phyloP scores from a whole-genome alignment of 2,888 invertebrate genomes.

The Xestia ashworthii region DNA sequence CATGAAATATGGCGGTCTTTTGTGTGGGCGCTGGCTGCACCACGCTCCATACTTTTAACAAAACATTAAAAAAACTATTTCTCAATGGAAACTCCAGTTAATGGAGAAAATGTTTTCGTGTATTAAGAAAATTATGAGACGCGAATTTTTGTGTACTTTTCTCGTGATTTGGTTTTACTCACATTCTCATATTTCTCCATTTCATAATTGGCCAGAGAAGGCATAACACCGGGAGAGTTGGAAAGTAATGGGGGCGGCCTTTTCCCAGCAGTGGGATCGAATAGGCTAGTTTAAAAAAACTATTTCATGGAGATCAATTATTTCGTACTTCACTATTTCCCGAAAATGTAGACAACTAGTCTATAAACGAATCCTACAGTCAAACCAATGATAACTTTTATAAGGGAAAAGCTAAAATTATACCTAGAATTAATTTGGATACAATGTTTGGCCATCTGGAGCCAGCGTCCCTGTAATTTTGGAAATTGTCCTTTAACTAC shows the following conservation, averaged over 20 bases:
- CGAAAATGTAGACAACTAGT: not conserved
- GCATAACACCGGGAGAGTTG: not conserved
- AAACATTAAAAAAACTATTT: constrained; percentile 43
- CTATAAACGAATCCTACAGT: not conserved
- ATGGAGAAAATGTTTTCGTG: constrained; percentile 37
- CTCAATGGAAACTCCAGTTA: constrained; percentile 35
- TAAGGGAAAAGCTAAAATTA: constrained; percentile 4
- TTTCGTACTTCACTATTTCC: not conserved
- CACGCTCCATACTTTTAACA: constrained; percentile 45
- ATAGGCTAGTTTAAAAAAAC: not conserved
- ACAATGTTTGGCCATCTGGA: constrained; percentile 20
- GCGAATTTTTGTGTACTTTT: not conserved
- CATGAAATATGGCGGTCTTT: constrained; percentile 67
- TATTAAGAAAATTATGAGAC: constrained; percentile 28
- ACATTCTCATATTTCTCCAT: not conserved
- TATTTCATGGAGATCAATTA: not conserved
- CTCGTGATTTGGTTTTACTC: not conserved
- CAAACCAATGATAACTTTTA: not conserved
- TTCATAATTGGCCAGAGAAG: not conserved
- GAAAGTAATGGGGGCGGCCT: not conserved
- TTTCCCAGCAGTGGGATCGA: not conserved
- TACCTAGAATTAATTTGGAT: not conserved
- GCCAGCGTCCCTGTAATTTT: constrained; percentile 29
- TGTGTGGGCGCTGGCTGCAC: constrained; percentile 58
- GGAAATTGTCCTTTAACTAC: constrained; percentile 48